Evolutionary conservation across 1,140 invertebrate genomes (phyloP).

Genomic region (Popillia japonica): DNA sequence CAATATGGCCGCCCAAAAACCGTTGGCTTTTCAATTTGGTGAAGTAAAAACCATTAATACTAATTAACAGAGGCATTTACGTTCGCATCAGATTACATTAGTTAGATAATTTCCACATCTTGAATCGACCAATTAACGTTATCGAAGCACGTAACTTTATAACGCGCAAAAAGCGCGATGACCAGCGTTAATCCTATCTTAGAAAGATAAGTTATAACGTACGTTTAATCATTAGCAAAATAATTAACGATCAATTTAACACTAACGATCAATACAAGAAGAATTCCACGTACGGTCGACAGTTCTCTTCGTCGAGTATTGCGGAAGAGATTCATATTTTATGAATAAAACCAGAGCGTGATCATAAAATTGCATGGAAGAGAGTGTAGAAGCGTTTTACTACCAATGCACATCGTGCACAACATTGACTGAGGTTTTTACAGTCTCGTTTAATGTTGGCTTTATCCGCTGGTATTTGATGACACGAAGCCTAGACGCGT

Average conservation of each 20-base stretch:
- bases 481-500: no score
- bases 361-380: background rate
- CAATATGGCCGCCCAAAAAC: no score
- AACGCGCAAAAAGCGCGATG: background rate
- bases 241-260: background rate
- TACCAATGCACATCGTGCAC: no score
- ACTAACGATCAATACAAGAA: background rate
- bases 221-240: slow-evolving; percentile 2
- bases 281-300: background rate
- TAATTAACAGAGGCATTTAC: background rate
- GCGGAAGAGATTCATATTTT: background rate
- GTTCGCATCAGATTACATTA: background rate
- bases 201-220: background rate
- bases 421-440: background rate
- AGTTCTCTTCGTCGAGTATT: background rate
- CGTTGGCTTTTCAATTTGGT: no score
- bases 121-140: background rate
- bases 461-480: background rate
- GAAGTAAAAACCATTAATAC: slow-evolving; percentile 10
- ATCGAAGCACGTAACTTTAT: background rate
- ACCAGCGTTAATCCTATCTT: background rate
- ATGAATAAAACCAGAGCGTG: background rate
- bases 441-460: background rate
- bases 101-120: background rate
- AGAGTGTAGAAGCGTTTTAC: background rate